Conservation (phyloP, 2,888 invertebrate genomes). For the Cheilosia variabilis region DNA sequence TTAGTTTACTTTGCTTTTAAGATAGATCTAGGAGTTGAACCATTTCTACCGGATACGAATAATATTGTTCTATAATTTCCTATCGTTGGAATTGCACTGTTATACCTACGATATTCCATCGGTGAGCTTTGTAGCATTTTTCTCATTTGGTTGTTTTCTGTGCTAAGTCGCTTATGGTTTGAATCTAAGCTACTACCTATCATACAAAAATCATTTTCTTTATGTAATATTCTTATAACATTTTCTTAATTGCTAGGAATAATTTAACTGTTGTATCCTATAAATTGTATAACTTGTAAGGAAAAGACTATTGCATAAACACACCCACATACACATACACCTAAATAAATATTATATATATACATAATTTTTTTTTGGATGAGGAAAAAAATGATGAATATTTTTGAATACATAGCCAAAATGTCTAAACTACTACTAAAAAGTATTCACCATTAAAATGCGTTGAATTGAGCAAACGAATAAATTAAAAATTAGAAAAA, state of each 20-base stretch:
- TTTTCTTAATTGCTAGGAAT: conserved; percentile 13
- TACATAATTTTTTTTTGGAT: conserved; percentile 49
- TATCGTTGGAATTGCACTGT: conserved; percentile 7
- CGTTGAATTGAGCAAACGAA: conserved; percentile 58
- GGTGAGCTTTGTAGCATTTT: conserved; percentile 26
- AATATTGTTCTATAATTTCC: neutral
- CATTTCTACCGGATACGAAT: conserved; percentile 40
- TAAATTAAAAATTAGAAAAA: neutral
- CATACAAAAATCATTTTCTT: conserved; percentile 16
- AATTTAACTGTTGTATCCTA: conserved; percentile 52
- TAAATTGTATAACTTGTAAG: conserved; percentile 23
- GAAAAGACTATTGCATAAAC: conserved; percentile 64
- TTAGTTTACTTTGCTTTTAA: conserved; percentile 61
- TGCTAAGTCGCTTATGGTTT: conserved; percentile 52
- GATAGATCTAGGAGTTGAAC: conserved; percentile 51
- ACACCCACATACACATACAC: conserved; percentile 26
- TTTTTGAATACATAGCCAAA: conserved; percentile 59
- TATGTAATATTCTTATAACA: conserved; percentile 20
- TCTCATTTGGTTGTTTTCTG: conserved; percentile 62
- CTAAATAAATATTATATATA: conserved; percentile 38
- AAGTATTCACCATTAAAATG: conserved; percentile 20
- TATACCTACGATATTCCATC: conserved; percentile 10
- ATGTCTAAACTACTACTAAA: neutral
- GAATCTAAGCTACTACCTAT: conserved; percentile 38
- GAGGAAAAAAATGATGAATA: conserved; percentile 47